Conservation (phyloP, 2,797 vertebrate genomes). For the Buceros bicornis region DNA sequence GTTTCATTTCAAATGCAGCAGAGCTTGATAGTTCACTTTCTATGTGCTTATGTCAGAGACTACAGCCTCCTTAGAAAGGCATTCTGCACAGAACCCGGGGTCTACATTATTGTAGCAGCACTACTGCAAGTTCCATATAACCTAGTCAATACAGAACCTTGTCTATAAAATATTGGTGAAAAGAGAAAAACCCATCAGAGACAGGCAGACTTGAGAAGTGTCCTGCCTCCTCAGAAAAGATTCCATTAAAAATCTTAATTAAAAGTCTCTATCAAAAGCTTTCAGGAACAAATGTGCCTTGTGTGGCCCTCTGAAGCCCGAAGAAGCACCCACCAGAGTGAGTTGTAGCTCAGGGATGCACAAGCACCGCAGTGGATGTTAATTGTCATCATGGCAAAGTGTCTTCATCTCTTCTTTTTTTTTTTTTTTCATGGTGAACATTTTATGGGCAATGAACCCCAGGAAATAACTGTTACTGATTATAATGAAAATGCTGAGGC, state of each 20-base stretch:
- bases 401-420: not conserved
- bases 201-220: not conserved
- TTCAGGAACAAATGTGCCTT: conserved; percentile 2
- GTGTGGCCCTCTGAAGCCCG: conserved; percentile 16
- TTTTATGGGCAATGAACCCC: conserved; percentile 62
- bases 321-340: not conserved
- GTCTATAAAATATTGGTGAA: not conserved
- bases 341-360: not conserved
- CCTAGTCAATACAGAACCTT: not conserved
- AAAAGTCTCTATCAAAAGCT: conserved; percentile 39
- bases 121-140: not conserved
- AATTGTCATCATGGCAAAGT: not conserved
- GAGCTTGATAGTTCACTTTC: not conserved
- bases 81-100: not conserved
- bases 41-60: not conserved
- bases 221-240: not conserved
- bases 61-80: not conserved
- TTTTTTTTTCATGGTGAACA: not conserved
- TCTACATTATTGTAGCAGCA: not conserved
- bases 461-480: conserved; percentile 60
- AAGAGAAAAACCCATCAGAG: not conserved
- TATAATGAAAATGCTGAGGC: conserved; percentile 66
- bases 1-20: not conserved
- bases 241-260: conserved; percentile 26
- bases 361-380: not conserved